Evolutionary conservation across 2,113 vertebrate genomes (phyloP).

Genomic region (Menura novaehollandiae): DNA sequence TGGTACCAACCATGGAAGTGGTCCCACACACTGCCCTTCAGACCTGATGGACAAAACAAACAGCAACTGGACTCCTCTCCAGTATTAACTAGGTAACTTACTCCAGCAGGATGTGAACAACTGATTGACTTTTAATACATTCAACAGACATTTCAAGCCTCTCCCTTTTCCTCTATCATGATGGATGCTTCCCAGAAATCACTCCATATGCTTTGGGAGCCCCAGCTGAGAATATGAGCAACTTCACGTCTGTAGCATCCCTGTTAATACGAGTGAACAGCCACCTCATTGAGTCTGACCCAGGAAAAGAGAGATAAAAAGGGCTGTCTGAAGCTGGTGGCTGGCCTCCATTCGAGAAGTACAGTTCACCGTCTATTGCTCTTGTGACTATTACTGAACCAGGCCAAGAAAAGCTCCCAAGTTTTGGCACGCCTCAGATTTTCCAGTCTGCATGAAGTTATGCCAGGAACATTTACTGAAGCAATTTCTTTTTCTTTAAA

Average conservation of each 20-base stretch:
- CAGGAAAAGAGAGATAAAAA: slow-evolving; percentile 26
- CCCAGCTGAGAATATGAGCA: neutral
- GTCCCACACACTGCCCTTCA: neutral
- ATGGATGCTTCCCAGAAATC: neutral
- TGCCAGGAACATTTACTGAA: slow-evolving; percentile 60
- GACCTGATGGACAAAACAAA: neutral
- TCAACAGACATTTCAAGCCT: neutral
- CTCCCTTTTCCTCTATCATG: neutral
- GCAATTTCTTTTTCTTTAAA: slow-evolving; percentile 30
- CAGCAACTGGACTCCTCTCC: neutral
- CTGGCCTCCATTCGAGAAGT: slow-evolving; percentile 25
- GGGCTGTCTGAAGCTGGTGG: neutral
- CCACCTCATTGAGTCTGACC: neutral
- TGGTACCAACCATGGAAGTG: neutral
- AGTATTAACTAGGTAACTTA: neutral
- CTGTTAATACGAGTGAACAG: neutral
- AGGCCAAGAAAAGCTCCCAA: slow-evolving; percentile 52
- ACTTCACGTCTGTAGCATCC: neutral
- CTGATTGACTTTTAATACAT: neutral
- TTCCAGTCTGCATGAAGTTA: slow-evolving; percentile 57
- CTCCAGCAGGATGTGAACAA: neutral
- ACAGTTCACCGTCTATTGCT: slow-evolving; percentile 60
- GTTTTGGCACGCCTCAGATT: slow-evolving; percentile 53
- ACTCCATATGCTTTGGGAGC: neutral
- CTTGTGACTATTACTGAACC: slow-evolving; percentile 38